A percentile compares a stretch with the other conserved stretches of the same genome.
Evolutionary conservation across 2,888 invertebrate species (phyloP).

Genomic region (Microdon myrmicae): DNA sequence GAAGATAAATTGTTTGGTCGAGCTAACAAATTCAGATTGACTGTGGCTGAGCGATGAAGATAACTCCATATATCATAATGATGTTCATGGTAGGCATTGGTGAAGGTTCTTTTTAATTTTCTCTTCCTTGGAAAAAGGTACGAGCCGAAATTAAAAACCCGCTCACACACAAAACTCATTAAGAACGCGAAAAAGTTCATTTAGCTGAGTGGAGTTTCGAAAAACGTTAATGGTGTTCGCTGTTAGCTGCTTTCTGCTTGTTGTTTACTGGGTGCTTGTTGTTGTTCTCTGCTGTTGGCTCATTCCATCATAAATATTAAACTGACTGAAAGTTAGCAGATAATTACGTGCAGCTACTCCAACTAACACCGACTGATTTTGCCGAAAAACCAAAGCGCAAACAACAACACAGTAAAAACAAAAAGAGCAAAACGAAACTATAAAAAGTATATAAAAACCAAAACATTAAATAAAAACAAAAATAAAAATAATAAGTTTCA

Average conservation of each 20-base stretch:
- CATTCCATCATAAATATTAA: conserved; percentile 51
- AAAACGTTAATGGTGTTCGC: conserved; percentile 49
- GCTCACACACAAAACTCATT: conserved; percentile 52
- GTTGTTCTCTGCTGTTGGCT: conserved; percentile 26
- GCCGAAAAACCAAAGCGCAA: conserved; percentile 37
- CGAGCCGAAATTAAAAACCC: conserved; percentile 49
- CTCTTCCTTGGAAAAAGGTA: conserved; percentile 51
- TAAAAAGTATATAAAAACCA: no score
- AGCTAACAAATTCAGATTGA: conserved; percentile 43
- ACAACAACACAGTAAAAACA: no score
- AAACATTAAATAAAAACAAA: conserved; percentile 6
- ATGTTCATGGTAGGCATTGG: conserved; percentile 43
- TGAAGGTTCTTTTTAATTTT: conserved; percentile 50
- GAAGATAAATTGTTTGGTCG: conserved; percentile 32
- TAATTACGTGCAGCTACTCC: conserved; percentile 52
- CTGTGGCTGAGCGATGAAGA: conserved; percentile 42
- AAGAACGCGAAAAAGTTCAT: conserved; percentile 53
- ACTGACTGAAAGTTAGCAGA: conserved; percentile 53
- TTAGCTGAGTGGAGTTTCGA: conserved; percentile 52
- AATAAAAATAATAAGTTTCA: conserved; percentile 1
- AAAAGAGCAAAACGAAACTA: no score
- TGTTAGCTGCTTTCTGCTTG: conserved; percentile 25
- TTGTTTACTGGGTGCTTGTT: conserved; percentile 6
- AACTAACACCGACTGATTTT: conserved; percentile 51
- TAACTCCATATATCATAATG: conserved; percentile 46